These are phyloP conservation scores for Caenorhabditis japonica DNA, from an alignment of 2,888 invertebrate species.

Conservation along the genomic window DNA sequence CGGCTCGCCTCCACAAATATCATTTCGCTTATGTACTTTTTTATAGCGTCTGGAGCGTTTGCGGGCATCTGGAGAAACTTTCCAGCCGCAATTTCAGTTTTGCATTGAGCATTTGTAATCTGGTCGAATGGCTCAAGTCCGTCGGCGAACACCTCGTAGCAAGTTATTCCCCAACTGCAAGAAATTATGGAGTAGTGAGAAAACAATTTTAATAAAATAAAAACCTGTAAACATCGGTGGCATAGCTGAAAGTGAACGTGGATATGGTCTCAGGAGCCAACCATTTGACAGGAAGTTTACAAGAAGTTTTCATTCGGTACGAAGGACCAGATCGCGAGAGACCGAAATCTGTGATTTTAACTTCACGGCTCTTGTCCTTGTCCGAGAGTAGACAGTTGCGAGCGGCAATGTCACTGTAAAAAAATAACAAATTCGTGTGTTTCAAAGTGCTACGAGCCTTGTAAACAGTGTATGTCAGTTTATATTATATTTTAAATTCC, in stretches of 20 bases:
- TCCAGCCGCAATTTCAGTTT: constrained; percentile 12
- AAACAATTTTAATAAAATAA: too few relatives aligned
- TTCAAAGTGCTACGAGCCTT: too few relatives aligned
- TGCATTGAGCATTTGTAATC: constrained; percentile 35
- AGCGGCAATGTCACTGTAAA: constrained; percentile 45
- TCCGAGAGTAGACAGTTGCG: constrained; percentile 35
- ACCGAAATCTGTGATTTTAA: constrained; percentile 59
- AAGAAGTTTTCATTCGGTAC: constrained; percentile 44
- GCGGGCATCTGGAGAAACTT: constrained; percentile 38
- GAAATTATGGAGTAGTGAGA: too few relatives aligned
- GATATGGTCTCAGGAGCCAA: constrained; percentile 2
- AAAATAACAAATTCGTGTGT: too few relatives aligned
- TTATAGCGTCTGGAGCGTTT: constrained; percentile 33
- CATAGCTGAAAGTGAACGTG: constrained; percentile 27
- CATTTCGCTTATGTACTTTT: constrained; percentile 17
- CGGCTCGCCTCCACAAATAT: constrained; percentile 28
- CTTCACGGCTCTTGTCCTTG: neutral
- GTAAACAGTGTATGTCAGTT: too few relatives aligned
- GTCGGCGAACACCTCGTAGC: constrained; percentile 51
- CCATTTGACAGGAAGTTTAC: constrained; percentile 51
- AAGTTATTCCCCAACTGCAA: constrained; percentile 51
- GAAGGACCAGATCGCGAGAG: constrained; percentile 39
- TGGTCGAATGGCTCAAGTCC: constrained; percentile 48
- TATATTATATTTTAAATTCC: too few relatives aligned
- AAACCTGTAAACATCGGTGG: constrained; percentile 55